phyloP scores from a whole-genome alignment of 1,140 invertebrate species.

The Mylabris phalerata region DNA sequence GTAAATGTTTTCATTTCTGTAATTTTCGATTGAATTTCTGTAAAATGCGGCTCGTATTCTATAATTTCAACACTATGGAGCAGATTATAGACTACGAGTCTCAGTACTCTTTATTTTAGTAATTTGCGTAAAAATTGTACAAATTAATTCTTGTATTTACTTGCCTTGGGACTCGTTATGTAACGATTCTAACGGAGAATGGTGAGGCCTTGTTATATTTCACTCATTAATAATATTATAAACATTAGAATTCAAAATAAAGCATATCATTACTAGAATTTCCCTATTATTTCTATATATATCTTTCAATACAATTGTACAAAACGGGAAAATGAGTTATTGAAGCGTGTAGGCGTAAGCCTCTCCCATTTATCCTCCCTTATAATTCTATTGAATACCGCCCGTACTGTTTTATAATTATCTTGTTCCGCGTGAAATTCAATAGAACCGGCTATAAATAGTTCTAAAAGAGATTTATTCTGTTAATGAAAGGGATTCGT shows the following conservation, averaged over 20 bases:
- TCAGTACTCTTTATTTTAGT: not conserved
- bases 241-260: constrained; percentile 23
- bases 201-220: constrained; percentile 33
- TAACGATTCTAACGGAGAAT: constrained; percentile 30
- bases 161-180: constrained; percentile 4
- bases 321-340: no score
- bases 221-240: constrained; percentile 27
- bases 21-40: not conserved
- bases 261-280: constrained; percentile 32
- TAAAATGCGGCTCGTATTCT: not conserved
- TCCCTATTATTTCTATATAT: not conserved
- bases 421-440: no score
- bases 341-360: no score
- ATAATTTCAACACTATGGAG: no score
- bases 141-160: constrained; percentile 5
- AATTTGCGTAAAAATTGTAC: not conserved
- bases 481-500: no score
- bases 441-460: no score
- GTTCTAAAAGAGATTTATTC: no score
- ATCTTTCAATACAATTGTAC: no score
- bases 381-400: no score
- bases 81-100: not conserved
- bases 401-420: no score
- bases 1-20: no score
- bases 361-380: no score